phyloP scores from a whole-genome alignment of 1,140 invertebrate species.

The Tetranychus cinnabarinus region DNA sequence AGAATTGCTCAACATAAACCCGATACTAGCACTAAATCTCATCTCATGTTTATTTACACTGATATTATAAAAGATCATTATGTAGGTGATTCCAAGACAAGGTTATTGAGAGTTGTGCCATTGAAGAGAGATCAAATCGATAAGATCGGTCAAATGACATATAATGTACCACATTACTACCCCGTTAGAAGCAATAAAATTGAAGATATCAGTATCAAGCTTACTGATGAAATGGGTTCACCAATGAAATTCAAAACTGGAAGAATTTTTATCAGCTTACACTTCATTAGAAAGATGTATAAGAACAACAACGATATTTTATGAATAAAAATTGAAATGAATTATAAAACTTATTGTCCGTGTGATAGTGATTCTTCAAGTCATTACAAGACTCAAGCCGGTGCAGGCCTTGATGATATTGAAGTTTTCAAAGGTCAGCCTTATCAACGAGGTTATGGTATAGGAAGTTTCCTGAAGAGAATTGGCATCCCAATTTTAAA shows the following conservation, averaged over 20 bases:
- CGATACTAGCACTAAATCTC: not conserved
- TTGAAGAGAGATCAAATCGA: not conserved
- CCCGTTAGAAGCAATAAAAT: not conserved
- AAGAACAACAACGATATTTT: not conserved
- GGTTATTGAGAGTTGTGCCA: not conserved
- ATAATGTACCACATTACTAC: not conserved
- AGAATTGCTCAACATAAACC: too few relatives aligned
- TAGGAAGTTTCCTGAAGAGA: not conserved
- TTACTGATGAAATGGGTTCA: not conserved
- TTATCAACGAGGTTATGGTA: not conserved
- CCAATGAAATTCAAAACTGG: not conserved
- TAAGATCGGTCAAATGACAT: not conserved
- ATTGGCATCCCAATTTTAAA: not conserved
- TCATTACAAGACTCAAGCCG: not conserved
- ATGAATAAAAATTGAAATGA: not conserved
- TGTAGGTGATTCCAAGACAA: not conserved
- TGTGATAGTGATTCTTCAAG: not conserved
- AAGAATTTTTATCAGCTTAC: too few relatives aligned
- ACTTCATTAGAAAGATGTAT: not conserved
- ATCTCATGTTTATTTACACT: not conserved
- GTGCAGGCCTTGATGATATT: not conserved
- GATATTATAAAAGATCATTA: not conserved
- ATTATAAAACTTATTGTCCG: not conserved
- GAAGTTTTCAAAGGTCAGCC: not conserved
- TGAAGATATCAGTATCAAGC: not conserved